Evolutionary conservation across 2,113 vertebrate species (phyloP).

Genomic region (Ophthalmolycus amberensis): DNA sequence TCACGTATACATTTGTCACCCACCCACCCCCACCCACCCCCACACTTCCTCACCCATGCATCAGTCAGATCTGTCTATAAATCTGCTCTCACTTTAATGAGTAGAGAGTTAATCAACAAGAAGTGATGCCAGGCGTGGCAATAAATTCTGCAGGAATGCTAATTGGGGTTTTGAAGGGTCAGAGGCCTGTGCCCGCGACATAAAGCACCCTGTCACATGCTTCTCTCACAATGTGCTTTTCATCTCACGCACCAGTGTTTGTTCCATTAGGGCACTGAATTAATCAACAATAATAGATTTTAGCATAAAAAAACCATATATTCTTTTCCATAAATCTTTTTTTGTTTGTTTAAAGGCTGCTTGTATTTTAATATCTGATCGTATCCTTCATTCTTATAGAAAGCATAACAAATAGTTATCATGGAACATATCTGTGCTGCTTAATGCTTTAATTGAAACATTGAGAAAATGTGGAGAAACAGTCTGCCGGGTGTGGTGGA

Average conservation of each 20-base stretch:
- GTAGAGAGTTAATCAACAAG: constrained; percentile 71
- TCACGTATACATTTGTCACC: constrained; percentile 26
- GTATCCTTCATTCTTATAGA: constrained; percentile 20
- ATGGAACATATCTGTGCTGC: constrained; percentile 27
- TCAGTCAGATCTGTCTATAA: constrained; percentile 58
- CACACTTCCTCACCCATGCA: constrained; percentile 10
- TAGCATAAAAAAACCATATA: neutral
- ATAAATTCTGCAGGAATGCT: constrained; percentile 69
- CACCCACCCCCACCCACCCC: neutral
- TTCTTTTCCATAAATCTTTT: neutral
- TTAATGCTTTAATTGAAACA: constrained; percentile 49
- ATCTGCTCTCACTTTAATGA: constrained; percentile 67
- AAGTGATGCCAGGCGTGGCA: constrained; percentile 63
- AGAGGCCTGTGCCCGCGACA: constrained; percentile 55
- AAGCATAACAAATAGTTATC: constrained; percentile 28
- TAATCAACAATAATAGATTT: neutral
- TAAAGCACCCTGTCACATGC: constrained; percentile 62
- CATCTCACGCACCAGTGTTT: constrained; percentile 9
- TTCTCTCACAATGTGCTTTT: constrained; percentile 23
- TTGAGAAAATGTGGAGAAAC: constrained; percentile 27
- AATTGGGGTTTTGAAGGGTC: constrained; percentile 72
- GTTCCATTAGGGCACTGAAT: neutral
- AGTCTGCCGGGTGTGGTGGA: constrained; percentile 16
- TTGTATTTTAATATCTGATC: constrained; percentile 7
- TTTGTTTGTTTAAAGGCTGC: neutral